These are phyloP conservation scores for Limnephilus marmoratus DNA, from an alignment of 2,888 invertebrate genomes.

Conservation along the genomic window DNA sequence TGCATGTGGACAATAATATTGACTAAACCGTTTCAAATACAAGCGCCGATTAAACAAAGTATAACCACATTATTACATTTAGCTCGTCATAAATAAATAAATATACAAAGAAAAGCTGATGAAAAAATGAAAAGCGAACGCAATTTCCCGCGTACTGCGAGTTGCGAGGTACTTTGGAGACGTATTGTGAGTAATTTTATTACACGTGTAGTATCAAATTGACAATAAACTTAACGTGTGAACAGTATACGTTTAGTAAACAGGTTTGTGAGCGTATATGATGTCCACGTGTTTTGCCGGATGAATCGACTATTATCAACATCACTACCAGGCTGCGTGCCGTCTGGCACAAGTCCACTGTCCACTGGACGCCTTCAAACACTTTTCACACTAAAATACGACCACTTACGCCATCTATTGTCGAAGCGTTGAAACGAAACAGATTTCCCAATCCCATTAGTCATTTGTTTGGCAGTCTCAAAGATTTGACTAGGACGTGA, in stretches of 20 bases:
- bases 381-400: conserved; percentile 7
- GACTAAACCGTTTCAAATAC: not conserved
- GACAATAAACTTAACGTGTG: not conserved
- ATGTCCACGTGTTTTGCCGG: conserved; percentile 46
- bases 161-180: not conserved
- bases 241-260: not conserved
- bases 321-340: conserved; percentile 23
- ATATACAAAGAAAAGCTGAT: not conserved
- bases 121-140: not conserved
- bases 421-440: conserved; percentile 16
- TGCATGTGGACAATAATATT: not conserved
- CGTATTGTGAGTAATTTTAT: not conserved
- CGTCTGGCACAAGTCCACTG: not conserved
- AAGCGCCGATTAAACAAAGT: not conserved
- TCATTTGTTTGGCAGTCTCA: conserved; percentile 15
- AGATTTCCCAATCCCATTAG: conserved; percentile 2
- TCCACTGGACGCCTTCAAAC: not conserved
- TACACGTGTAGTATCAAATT: not conserved
- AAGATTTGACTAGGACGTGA: not conserved
- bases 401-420: conserved; percentile 42
- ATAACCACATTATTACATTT: not conserved
- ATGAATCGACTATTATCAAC: not conserved
- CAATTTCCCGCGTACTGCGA: not conserved
- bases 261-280: not conserved
- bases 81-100: not conserved